Evolutionary conservation across 23 tunicate genomes (phyloP).

Genomic region (Styela clava): DNA sequence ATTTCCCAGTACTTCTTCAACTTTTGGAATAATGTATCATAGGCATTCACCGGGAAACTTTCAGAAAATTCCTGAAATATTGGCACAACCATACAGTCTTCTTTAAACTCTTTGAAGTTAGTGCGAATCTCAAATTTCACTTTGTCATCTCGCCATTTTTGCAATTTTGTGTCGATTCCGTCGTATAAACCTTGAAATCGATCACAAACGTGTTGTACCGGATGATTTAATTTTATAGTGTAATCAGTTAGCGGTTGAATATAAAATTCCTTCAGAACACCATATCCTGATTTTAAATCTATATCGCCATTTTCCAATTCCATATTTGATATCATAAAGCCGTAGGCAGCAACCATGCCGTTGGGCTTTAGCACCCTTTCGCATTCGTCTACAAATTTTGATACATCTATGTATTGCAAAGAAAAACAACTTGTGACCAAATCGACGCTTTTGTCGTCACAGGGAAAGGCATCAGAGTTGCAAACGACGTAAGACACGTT

Average conservation of each 20-base stretch:
- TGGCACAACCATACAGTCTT: neutral
- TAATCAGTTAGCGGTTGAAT: neutral
- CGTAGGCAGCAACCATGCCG: neutral
- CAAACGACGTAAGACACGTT: neutral
- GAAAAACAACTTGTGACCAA: neutral
- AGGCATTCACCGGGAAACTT: neutral
- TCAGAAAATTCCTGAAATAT: neutral
- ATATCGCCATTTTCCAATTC: too few relatives aligned
- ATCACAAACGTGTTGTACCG: neutral
- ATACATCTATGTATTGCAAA: neutral
- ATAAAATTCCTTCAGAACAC: too few relatives aligned
- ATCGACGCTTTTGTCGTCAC: neutral
- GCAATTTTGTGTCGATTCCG: neutral
- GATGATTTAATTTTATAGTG: neutral
- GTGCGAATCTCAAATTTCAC: neutral
- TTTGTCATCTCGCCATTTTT: neutral
- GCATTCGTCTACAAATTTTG: neutral
- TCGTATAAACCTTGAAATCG: neutral
- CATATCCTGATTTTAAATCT: too few relatives aligned
- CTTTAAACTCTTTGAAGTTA: neutral
- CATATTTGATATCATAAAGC: too few relatives aligned
- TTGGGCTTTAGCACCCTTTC: neutral
- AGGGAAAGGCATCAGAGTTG: neutral
- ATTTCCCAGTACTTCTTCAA: neutral
- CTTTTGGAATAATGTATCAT: neutral